A percentile compares a stretch with the other conserved stretches of the same genome.
Evolutionary conservation across 2,113 vertebrate species (phyloP).

Genomic region (Caranx melampygus): DNA sequence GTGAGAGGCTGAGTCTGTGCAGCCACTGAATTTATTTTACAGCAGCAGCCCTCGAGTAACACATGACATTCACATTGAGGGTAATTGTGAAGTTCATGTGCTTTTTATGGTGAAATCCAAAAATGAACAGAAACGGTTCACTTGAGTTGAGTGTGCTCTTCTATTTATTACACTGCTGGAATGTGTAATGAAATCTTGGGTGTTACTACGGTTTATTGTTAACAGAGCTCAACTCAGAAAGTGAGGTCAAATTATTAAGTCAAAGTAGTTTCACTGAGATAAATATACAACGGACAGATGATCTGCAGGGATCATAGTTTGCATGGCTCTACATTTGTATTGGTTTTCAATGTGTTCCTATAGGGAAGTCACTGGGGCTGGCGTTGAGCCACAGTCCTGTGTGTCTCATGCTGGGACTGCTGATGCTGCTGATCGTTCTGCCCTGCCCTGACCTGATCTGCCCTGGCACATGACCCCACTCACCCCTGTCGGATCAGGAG

Average conservation of each 20-base stretch:
- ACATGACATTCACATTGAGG: not conserved
- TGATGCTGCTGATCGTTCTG: constrained; percentile 71
- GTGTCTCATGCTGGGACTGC: constrained; percentile 71
- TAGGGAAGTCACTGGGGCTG: constrained; percentile 76
- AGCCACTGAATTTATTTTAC: not conserved
- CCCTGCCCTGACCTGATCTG: constrained; percentile 37
- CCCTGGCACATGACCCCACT: constrained; percentile 58
- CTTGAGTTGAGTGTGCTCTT: not conserved
- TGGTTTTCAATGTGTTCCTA: constrained; percentile 50
- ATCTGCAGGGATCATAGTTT: constrained; percentile 14
- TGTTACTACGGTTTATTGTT: not conserved
- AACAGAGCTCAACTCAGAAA: not conserved
- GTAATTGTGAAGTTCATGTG: too few relatives aligned
- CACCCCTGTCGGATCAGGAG: constrained; percentile 47
- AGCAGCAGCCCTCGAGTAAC: not conserved
- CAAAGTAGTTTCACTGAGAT: not conserved
- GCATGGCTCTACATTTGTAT: constrained; percentile 7
- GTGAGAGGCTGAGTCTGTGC: not conserved
- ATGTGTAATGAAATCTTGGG: not conserved
- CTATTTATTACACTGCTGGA: not conserved
- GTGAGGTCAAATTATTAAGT: not conserved
- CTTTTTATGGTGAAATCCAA: not conserved
- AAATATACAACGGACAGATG: constrained; percentile 1
- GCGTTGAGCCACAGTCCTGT: constrained; percentile 58
- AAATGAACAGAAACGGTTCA: not conserved